Base-by-base conservation (phyloP, 2,113 vertebrate genomes). In the Nycticryphes semicollaris region DNA sequence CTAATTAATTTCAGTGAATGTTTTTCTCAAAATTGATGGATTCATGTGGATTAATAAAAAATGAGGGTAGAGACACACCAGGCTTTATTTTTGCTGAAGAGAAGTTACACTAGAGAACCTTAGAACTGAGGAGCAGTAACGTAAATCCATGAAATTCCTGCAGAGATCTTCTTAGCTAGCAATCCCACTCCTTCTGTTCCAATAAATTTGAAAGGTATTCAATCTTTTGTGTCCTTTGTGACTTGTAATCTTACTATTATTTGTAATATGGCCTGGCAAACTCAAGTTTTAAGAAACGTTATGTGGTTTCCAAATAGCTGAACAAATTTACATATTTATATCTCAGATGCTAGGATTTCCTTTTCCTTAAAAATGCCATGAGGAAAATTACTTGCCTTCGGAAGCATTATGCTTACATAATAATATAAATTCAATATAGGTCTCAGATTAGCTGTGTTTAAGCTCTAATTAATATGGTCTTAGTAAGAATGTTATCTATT, bases 401-500 rank as follows among this genome's bases (percentile, higher is more conserved):
- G 59, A 94, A 69, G 41, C 33, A 47, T 62, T 83, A 73, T 74
- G 91, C 63, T 89, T 93, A 80, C 67, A 57, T 91, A 97, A 95
- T 80, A 83, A 93, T 74, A 77, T 76, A 95, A 88, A 93, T 96
- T 91, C 70, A 90, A 63, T 96, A 95, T 90, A 91, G 78, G 87
- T 80, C 56, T 91, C 82, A 94, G 87, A 96, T 93, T 95, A 97
- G 82, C 74, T 91, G 59, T 88, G 54, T 85, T 94, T 96, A 94
- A 97, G 72, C 54, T 95, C 67, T 76, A 96, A 93, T 97, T 94
- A 95, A 87, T 95, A 90, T 45, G 70, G 82, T 87, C 70, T 87
- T 83, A 95, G 70, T 94, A 94, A 93, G 91, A 96, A 91, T 10
- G 54, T 82, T 96, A 96, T 96, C 82, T 94, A 22, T 96, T 91